Evolutionary conservation across 30 jellyfish, hydroid and myxozoan species (phyloP).

Genomic region (Catostylus mosaicus): DNA sequence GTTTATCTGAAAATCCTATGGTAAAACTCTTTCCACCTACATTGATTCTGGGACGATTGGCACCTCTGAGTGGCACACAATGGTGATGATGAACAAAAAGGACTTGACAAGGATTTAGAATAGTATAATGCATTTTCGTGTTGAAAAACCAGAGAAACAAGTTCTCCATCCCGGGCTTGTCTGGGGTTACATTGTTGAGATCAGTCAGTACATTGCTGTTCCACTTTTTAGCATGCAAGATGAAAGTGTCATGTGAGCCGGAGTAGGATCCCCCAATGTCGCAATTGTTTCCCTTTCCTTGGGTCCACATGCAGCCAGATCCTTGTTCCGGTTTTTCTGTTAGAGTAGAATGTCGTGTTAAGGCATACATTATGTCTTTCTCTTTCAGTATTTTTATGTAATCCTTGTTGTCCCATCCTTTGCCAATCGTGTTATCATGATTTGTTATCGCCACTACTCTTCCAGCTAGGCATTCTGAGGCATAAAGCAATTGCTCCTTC

Average conservation of each 20-base stretch:
- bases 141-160: slow-evolving; percentile 50
- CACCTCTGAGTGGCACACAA: slow-evolving; percentile 65
- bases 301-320: slow-evolving; percentile 6
- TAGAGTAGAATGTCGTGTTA: slow-evolving; percentile 25
- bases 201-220: neutral
- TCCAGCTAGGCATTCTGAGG: slow-evolving; percentile 9
- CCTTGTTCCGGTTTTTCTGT: neutral
- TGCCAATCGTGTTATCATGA: slow-evolving; percentile 31
- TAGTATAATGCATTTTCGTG: slow-evolving; percentile 39
- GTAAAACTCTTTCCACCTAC: neutral
- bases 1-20: neutral
- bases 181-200: slow-evolving; percentile 29
- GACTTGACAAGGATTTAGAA: slow-evolving; percentile 67
- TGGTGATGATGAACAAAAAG: slow-evolving; percentile 75
- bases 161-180: slow-evolving; percentile 62
- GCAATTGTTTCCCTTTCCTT: slow-evolving; percentile 2
- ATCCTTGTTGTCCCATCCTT: slow-evolving; percentile 28
- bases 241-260: slow-evolving; percentile 81
- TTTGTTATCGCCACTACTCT: slow-evolving; percentile 21
- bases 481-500: slow-evolving; percentile 14
- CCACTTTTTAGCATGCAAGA: slow-evolving; percentile 23
- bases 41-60: neutral
- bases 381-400: neutral
- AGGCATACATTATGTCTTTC: slow-evolving; percentile 19
- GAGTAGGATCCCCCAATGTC: slow-evolving; percentile 43